Conservation (phyloP, 2,113 vertebrate genomes). For the Peromyscus maniculatus region DNA sequence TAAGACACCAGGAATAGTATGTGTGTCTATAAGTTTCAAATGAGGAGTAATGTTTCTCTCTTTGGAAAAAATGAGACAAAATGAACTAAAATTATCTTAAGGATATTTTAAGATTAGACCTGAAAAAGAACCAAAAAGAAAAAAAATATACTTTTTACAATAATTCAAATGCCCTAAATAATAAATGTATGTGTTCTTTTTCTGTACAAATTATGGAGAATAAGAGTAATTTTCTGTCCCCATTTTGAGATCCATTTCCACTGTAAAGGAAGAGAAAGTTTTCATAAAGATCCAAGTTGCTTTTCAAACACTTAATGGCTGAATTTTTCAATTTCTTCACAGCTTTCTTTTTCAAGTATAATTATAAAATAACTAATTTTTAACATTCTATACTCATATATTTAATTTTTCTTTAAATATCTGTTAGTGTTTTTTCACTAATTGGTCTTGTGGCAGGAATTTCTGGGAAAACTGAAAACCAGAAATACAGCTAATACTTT, state of each 20-base stretch:
- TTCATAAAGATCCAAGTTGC: neutral
- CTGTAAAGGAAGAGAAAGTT: neutral
- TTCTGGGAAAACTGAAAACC: neutral
- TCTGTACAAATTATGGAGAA: neutral
- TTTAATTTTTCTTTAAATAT: constrained; percentile 20
- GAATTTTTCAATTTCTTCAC: neutral
- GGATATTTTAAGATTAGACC: neutral
- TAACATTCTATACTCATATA: neutral
- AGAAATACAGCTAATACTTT: neutral
- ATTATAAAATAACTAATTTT: neutral
- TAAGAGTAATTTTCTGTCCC: neutral
- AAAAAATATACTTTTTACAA: neutral
- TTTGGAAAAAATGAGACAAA: neutral
- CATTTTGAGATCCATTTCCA: constrained; percentile 4
- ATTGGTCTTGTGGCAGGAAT: neutral
- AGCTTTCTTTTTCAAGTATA: neutral
- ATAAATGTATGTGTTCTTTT: neutral
- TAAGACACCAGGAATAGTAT: neutral
- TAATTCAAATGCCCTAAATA: neutral
- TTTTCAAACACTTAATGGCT: neutral
- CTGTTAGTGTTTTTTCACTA: neutral
- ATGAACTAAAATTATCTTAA: neutral
- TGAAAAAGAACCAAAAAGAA: neutral
- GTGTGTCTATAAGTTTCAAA: neutral
- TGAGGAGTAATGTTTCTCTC: neutral